Evolutionary conservation across 2,888 invertebrate genomes (phyloP), one percentile per base, ranked within the genome.

Genomic region (Spisula subtruncata): DNA sequence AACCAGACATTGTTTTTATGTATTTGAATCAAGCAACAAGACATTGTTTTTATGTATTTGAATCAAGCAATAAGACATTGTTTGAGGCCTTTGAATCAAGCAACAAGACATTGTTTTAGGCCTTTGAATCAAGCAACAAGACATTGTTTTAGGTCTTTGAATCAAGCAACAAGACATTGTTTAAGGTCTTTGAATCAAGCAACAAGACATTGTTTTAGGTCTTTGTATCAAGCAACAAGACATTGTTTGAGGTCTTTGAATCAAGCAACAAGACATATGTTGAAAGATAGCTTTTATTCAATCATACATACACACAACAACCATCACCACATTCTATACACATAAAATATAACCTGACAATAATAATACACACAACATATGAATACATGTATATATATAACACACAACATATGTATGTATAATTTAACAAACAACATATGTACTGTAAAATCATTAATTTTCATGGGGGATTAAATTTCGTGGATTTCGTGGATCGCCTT

Each of bases 231-330:
- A n/a, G n/a, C 48, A 12, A 48, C 48, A 48, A 48, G 48, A 48
- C 48, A 48, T 48, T 48, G 12, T 48, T n/a, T n/a, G n/a, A n/a
- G n/a, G n/a, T 20, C 16, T 20, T 56, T 20, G 20, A 41, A 56
- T n/a, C 56, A 56, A n/a, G 20, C 20, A 20, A 56, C 56, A 56
- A 56, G 20, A 56, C 56, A 18, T 18, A 20, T 56, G n/a, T 66
- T 66, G 25, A 66, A 66, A 66, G 25, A 66, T 66, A 66, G 60
- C 75, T 35, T 75, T 75, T 75, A 75, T 75, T 75, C 75, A 75
- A 75, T 75, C 75, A 75, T 25, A 0, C 75, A 75, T 75, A 35
- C 75, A 75, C 25, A 35, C 6, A 75, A 16, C 75, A 32, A 75
- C 75, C 75, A 25, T 75, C 75, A 75, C 75, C 75, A 75, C 20